Base-by-base conservation (phyloP, 2,113 vertebrate species). In the Brachirus orientalis region DNA sequence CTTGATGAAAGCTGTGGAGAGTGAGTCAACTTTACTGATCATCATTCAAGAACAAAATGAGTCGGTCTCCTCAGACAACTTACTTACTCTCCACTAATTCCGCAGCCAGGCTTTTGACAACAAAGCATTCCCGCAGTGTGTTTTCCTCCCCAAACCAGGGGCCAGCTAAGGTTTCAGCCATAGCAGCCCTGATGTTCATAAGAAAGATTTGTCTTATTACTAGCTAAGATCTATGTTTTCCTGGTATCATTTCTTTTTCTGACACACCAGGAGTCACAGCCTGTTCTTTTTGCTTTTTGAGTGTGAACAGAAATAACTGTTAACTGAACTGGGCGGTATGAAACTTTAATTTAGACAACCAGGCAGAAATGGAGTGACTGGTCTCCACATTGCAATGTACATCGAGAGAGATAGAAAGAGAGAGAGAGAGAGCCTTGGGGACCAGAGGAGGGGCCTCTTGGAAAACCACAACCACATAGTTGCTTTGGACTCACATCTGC, bases 341-440 rank as follows among this genome's bases (percentile, higher is more conserved):
- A 90, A 88, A 90, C 86, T 91, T 90, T 91, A 80, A 90, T 90
- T 75, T 75, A 54, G 80, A 88, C 83, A 86, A 83, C 77, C 82
- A 82, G 75, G 79, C 36, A 28, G 60, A 72, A 78, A 86, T 82
- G 86, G 77, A 86, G 72, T 68, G 80, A 80, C 60, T 75, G 44
- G 20, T 79, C 72, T 79, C 38, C 16, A 50, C 65, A 75, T 55
- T 16, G 40, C 63, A 77, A 66, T 87, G 76, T 48, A 71, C 56
- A 70, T 45, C 65, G 45, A 54, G 58, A 37, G 41, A 18, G 57
- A 1, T 61, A 47, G 44, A 47, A 38, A 18, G 74, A 6, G 51
- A 46, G 56, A 67, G 75, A 55, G 63, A 56, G 53, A 63, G 69
- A 68, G 81, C 72, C 75, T 83, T 62, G 57, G 79, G 80, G 82